A percentile compares a stretch with the other conserved stretches of the same genome.
Conservation (phyloP, 2,797 vertebrate genomes). For the Eospalax fontanierii region DNA sequence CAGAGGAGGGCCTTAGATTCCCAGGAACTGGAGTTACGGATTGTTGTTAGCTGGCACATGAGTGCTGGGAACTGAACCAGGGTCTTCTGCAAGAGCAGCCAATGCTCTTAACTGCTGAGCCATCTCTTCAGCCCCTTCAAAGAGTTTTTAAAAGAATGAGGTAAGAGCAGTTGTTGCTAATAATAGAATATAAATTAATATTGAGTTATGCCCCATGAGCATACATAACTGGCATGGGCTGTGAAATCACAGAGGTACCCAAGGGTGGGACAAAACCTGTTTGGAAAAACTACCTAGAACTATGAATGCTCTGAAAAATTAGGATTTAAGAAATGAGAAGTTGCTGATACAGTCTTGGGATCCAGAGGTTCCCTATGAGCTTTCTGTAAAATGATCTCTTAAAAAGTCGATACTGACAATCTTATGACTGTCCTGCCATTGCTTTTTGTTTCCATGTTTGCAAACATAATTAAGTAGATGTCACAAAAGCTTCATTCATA, state of each 20-base stretch:
- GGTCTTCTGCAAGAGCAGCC: too few species aligned
- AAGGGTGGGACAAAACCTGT: not conserved
- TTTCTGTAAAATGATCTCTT: conserved; percentile 24
- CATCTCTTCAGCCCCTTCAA: not conserved
- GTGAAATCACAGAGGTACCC: not conserved
- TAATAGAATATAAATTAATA: not conserved
- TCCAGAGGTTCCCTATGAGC: not conserved
- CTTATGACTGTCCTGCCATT: not conserved
- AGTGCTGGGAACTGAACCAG: too few species aligned
- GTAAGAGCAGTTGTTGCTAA: not conserved
- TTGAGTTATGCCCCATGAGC: not conserved
- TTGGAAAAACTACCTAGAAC: not conserved
- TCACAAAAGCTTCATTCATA: not conserved
- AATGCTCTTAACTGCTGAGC: too few species aligned
- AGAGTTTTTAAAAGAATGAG: conserved; percentile 9
- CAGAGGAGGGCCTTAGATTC: too few species aligned
- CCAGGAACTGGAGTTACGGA: too few species aligned
- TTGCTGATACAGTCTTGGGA: not conserved
- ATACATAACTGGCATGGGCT: not conserved
- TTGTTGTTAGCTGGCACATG: too few species aligned
- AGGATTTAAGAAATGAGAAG: not conserved
- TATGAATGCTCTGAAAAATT: not conserved
- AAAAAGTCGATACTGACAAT: not conserved
- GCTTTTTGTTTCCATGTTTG: not conserved
- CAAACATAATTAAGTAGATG: not conserved